phyloP scores from a whole-genome alignment of 2,888 invertebrate genomes.

The Lasioglossum morio region DNA sequence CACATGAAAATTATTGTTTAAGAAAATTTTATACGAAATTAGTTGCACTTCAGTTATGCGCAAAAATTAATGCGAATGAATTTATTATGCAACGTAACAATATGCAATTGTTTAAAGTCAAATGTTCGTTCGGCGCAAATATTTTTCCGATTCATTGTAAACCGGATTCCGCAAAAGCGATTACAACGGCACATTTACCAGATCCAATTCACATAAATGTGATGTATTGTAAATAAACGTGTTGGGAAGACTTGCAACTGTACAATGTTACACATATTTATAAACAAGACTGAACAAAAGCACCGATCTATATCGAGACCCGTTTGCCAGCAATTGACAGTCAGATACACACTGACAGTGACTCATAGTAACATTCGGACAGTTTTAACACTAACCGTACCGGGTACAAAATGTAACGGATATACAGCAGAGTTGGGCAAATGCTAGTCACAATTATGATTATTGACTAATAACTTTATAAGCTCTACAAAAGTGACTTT shows the following conservation, averaged over 20 bases:
- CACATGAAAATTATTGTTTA: neutral
- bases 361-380: too few relatives aligned
- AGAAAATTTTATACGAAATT: neutral
- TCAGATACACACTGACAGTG: neutral
- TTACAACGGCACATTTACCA: neutral
- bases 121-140: neutral
- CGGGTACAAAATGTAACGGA: too few relatives aligned
- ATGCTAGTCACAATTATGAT: too few relatives aligned
- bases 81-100: neutral
- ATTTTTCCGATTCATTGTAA: neutral
- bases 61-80: neutral
- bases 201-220: neutral
- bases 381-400: too few relatives aligned
- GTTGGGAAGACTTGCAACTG: neutral
- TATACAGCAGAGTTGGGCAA: too few relatives aligned
- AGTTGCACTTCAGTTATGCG: neutral
- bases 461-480: too few relatives aligned
- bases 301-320: neutral
- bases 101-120: neutral
- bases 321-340: neutral
- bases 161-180: neutral
- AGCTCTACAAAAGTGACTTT: too few relatives aligned
- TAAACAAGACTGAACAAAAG: neutral
- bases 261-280: neutral
- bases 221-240: conserved; percentile 1